Conservation (phyloP, 2,797 vertebrate species). For the Danionella dracula region DNA sequence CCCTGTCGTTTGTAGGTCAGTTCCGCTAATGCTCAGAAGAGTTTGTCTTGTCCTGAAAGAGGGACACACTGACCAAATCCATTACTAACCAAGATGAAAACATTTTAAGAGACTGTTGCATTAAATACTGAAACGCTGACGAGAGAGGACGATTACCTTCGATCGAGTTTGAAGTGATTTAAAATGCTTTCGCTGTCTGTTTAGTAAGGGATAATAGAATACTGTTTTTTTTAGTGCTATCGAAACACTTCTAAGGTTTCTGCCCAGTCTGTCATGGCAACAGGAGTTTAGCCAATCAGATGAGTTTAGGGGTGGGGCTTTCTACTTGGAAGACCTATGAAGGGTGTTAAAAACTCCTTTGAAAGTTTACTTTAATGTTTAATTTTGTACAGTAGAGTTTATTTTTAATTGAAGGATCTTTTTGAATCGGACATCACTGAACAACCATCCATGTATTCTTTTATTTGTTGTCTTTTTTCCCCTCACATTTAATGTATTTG, state of each 20-base stretch:
- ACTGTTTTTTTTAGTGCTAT: neutral
- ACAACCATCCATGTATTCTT: no score
- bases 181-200: neutral
- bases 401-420: no score
- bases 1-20: conserved; percentile 27
- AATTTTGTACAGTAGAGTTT: no score
- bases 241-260: neutral
- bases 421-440: neutral
- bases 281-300: neutral
- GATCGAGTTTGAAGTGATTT: neutral
- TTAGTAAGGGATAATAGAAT: neutral
- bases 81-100: conserved; percentile 3
- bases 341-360: neutral
- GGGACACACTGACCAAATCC: conserved; percentile 15
- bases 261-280: neutral
- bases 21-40: conserved; percentile 20
- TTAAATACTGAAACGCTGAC: neutral
- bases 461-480: no score
- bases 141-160: neutral
- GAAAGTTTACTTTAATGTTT: neutral
- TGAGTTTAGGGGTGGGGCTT: neutral
- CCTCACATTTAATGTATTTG: no score
- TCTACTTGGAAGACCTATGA: neutral
- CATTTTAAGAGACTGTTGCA: neutral
- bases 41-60: conserved; percentile 18